Conservation (phyloP, 2,113 vertebrate genomes). For the Martes martes region DNA sequence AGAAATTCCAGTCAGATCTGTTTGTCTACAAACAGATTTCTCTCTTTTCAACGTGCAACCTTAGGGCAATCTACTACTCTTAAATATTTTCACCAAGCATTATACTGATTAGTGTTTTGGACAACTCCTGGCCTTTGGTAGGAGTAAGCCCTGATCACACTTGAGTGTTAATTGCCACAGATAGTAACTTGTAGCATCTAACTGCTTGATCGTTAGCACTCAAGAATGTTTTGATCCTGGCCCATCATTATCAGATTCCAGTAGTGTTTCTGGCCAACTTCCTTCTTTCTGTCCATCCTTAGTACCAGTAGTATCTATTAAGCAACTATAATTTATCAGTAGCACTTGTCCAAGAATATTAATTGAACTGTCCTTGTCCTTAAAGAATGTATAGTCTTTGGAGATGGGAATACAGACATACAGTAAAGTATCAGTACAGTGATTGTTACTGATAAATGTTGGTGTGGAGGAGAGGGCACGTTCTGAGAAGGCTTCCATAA, state of each 20-base stretch:
- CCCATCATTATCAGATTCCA: conserved; percentile 6
- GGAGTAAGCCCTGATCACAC: neutral
- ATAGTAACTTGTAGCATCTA: neutral
- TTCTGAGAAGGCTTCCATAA: neutral
- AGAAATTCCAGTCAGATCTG: neutral
- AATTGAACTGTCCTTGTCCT: neutral
- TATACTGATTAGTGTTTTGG: neutral
- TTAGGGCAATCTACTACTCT: neutral
- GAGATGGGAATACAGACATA: neutral
- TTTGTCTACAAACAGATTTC: neutral
- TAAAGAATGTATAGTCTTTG: neutral
- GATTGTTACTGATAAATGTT: neutral
- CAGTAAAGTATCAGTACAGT: neutral
- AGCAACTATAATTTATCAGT: conserved; percentile 4
- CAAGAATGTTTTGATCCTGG: neutral
- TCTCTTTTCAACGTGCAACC: neutral
- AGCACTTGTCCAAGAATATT: conserved; percentile 10
- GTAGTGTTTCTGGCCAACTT: neutral
- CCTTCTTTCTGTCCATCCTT: conserved; percentile 27
- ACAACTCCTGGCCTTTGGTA: conserved; percentile 16
- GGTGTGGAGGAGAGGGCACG: neutral
- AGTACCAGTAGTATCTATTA: conserved; percentile 15
- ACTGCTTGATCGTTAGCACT: neutral
- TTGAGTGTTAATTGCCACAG: conserved; percentile 27
- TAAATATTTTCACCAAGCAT: neutral